phyloP scores from a whole-genome alignment of 2,888 invertebrate species.

The Yponomeuta plumbellus region DNA sequence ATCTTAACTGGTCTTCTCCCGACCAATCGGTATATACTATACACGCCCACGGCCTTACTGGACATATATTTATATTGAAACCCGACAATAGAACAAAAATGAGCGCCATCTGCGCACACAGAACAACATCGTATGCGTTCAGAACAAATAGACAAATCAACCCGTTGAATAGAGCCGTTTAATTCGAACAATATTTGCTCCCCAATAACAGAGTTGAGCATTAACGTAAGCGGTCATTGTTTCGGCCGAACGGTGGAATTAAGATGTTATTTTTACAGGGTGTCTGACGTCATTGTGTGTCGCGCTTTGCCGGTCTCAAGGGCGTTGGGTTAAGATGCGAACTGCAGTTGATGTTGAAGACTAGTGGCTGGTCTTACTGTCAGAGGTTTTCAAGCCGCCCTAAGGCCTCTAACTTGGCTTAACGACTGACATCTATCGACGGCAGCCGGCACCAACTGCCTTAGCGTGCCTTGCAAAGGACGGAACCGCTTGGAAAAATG shows the following conservation, averaged over 20 bases:
- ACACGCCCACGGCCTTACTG: conserved; percentile 37
- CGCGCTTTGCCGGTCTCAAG: neutral
- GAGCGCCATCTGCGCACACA: neutral
- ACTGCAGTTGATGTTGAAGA: too few relatives aligned
- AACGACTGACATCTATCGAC: too few relatives aligned
- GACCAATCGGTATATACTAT: conserved; percentile 69
- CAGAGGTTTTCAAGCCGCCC: too few relatives aligned
- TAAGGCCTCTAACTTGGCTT: too few relatives aligned
- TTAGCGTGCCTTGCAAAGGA: too few relatives aligned
- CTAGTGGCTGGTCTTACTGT: too few relatives aligned
- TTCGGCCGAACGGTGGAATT: neutral
- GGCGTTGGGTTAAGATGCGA: neutral
- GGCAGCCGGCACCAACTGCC: too few relatives aligned
- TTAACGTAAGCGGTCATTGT: neutral
- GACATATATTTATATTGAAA: conserved; percentile 56
- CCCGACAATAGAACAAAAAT: conserved; percentile 4
- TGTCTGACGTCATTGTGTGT: neutral
- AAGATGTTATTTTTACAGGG: neutral
- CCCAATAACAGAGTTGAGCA: neutral
- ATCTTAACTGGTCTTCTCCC: conserved; percentile 51
- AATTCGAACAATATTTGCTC: neutral
- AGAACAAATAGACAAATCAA: conserved; percentile 8
- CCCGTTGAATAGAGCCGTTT: neutral
- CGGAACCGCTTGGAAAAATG: too few relatives aligned
- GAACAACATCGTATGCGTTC: neutral